phyloP scores from a whole-genome alignment of 35 echinoderm and acorn worm genomes.

The Chiridota heheva region DNA sequence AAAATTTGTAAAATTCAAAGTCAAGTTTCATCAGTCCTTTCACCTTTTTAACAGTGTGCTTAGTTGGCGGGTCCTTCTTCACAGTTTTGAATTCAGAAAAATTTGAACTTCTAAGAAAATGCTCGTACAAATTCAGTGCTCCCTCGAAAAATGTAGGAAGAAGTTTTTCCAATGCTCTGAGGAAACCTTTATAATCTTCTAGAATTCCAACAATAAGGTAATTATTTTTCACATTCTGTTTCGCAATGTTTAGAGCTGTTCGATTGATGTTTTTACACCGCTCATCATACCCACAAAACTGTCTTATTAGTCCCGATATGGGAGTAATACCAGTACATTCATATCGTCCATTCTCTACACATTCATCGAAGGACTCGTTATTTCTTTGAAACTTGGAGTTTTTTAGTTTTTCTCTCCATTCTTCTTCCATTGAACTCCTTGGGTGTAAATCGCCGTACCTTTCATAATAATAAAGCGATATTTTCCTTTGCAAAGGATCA shows the following conservation, averaged over 20 bases:
- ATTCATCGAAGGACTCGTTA: conserved; percentile 34
- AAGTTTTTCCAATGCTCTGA: conserved; percentile 27
- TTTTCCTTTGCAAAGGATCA: too few relatives aligned
- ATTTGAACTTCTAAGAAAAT: too few relatives aligned
- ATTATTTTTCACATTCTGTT: conserved; percentile 23
- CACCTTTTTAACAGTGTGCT: too few relatives aligned
- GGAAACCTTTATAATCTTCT: conserved; percentile 36
- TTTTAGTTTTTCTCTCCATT: neutral
- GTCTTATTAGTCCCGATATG: neutral
- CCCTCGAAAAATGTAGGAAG: conserved; percentile 1
- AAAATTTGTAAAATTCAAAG: too few relatives aligned
- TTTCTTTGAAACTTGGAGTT: neutral
- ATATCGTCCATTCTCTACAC: neutral
- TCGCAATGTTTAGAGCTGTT: conserved; percentile 20
- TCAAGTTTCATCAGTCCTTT: too few relatives aligned
- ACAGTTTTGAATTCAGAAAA: too few relatives aligned
- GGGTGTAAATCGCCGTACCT: too few relatives aligned
- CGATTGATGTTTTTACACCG: neutral
- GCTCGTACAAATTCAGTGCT: too few relatives aligned
- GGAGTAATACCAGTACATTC: conserved; percentile 18
- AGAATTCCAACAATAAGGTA: conserved; percentile 22
- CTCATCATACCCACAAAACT: conserved; percentile 34
- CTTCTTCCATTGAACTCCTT: too few relatives aligned
- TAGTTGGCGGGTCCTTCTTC: too few relatives aligned
- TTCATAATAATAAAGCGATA: too few relatives aligned